phyloP scores from a whole-genome alignment of 2,113 vertebrate species.

The Phalacrocorax carbo region DNA sequence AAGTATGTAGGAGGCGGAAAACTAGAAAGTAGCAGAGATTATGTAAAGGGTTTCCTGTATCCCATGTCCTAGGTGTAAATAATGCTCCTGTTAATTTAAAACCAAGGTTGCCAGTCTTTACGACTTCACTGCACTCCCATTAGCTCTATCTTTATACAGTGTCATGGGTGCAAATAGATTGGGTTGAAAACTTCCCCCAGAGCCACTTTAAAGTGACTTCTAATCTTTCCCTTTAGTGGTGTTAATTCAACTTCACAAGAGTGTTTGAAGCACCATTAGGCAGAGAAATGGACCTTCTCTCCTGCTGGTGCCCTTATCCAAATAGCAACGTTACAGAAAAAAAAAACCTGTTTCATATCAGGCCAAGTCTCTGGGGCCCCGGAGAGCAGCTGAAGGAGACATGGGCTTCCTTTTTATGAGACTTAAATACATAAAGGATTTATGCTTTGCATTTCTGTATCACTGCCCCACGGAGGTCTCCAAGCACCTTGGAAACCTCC shows the following conservation, averaged over 20 bases:
- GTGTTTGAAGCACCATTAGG: slow-evolving; percentile 55
- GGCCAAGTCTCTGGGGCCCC: neutral
- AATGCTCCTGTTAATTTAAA: slow-evolving; percentile 60
- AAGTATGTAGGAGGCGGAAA: neutral
- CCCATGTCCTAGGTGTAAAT: slow-evolving; percentile 19
- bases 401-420: neutral
- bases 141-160: slow-evolving; percentile 13
- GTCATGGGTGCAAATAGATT: slow-evolving; percentile 34
- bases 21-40: neutral
- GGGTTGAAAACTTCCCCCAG: slow-evolving; percentile 29
- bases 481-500: neutral
- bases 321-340: neutral
- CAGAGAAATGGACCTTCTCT: slow-evolving; percentile 59
- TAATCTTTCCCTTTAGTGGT: slow-evolving; percentile 59
- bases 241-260: slow-evolving; percentile 47
- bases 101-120: slow-evolving; percentile 17
- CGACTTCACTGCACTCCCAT: slow-evolving; percentile 29
- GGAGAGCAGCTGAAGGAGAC: neutral
- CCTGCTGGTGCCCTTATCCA: slow-evolving; percentile 35
- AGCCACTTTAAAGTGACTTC: slow-evolving; percentile 40
- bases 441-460: neutral
- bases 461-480: neutral
- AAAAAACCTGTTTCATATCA: neutral
- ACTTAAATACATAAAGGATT: neutral
- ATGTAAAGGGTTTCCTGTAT: neutral